Evolutionary conservation across 2,888 invertebrate genomes (phyloP), one percentile per base, ranked within the genome.

Genomic region (Orthosia incerta): DNA sequence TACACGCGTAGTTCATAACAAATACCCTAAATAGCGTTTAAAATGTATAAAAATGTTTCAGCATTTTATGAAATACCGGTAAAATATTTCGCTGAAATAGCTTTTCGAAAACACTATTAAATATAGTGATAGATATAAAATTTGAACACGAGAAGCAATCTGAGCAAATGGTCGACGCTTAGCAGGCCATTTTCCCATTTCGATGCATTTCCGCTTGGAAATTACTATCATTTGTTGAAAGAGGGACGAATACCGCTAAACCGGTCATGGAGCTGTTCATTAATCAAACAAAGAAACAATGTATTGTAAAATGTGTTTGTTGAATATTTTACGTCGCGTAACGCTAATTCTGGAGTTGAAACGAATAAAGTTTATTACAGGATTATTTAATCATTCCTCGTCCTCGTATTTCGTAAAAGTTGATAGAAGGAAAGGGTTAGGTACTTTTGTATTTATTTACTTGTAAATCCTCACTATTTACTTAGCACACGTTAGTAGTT

Each of bases 181-280:
- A 95, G 94, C 94, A 91, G 93, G 91, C 94, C 93, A 95, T 95
- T 95, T 93, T 91, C 92, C 93, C 93, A 94, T 94, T 94, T 93
- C 91, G 93, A 95, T 95, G 95, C 95, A 95, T 95, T 95, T 95
- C 95, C 95, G 92, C 86, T 85, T 91, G 93, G 94, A 94, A 95
- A 95, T 96, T 93, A 94, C 95, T 94, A 93, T 92, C 94, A 95
- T 95, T 95, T 94, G 93, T 93, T 92, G 91, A 91, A 93, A 93
- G 92, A 92, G 92, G 93, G 92, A 91, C 91, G 92, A 91, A 91
- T 87, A 89, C 91, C 91, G 83, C 91, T 90, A 88, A 92, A 91
- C 89, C 89, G 88, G 90, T 87, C 92, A 88, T 89, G 84, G 85
- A 87, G 82, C 87, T 87, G 88, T 88, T 89, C 90, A 89, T 90